Conservation (phyloP, 2,888 invertebrate genomes). For the Epirrhoe alternata region DNA sequence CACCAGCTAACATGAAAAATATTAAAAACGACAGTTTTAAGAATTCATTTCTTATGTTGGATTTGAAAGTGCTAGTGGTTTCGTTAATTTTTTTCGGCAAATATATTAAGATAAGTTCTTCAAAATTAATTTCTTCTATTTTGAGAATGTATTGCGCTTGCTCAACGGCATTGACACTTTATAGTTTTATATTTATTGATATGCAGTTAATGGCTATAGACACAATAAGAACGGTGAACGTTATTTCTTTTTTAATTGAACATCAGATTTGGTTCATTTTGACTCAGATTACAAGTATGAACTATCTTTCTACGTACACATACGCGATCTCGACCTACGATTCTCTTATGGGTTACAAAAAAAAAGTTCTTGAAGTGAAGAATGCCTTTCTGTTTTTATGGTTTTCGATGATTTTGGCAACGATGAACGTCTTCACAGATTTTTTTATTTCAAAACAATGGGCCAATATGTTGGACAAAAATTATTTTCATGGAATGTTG, state of each 20-base stretch:
- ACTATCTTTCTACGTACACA: neutral
- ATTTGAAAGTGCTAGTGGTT: conserved; percentile 1
- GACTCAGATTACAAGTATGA: conserved; percentile 4
- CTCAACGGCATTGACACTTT: neutral
- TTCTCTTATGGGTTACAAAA: conserved; percentile 1
- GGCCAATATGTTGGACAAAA: neutral
- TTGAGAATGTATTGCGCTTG: neutral
- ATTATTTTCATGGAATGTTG: neutral
- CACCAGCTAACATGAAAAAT: neutral
- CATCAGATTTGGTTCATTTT: neutral
- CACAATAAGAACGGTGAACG: neutral
- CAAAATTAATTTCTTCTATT: neutral
- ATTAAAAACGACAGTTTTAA: neutral
- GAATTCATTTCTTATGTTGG: conserved; percentile 2
- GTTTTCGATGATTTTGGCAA: neutral
- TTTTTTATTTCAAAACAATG: neutral
- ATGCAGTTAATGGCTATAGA: neutral
- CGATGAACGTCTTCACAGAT: neutral
- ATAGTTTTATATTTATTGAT: neutral
- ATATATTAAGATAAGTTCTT: conserved; percentile 13
- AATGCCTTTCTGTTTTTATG: neutral
- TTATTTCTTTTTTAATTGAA: neutral
- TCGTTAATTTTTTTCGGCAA: neutral
- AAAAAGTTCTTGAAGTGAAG: neutral
- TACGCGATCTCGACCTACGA: neutral